phyloP scores from a whole-genome alignment of 2,888 invertebrate genomes.

The Pammene fasciana region DNA sequence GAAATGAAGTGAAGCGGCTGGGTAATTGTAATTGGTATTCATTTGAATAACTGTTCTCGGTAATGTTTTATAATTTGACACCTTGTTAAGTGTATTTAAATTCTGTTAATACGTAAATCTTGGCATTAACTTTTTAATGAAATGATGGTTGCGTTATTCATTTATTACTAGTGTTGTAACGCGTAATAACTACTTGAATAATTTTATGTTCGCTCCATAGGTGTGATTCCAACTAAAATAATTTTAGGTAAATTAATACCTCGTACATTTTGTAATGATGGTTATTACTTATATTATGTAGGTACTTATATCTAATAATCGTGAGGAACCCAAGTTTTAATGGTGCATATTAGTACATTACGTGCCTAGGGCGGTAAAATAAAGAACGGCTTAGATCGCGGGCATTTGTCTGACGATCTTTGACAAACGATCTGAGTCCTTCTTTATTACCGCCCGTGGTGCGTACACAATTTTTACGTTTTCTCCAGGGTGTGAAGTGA shows the following conservation, averaged over 20 bases:
- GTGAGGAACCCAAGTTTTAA: slow-evolving; percentile 5
- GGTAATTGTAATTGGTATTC: slow-evolving; percentile 35
- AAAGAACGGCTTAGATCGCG: too few relatives aligned
- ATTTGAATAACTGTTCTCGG: slow-evolving; percentile 28
- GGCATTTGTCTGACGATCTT: too few relatives aligned
- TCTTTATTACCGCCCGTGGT: too few relatives aligned
- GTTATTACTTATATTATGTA: not conserved
- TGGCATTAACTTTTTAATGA: slow-evolving; percentile 31
- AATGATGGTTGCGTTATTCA: slow-evolving; percentile 34
- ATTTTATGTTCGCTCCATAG: slow-evolving; percentile 22
- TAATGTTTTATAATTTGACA: slow-evolving; percentile 32
- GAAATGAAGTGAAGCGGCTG: slow-evolving; percentile 32
- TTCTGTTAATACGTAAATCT: slow-evolving; percentile 36
- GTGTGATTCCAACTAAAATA: slow-evolving; percentile 27
- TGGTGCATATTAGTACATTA: too few relatives aligned
- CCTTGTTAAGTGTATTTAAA: slow-evolving; percentile 36
- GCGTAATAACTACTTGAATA: slow-evolving; percentile 9
- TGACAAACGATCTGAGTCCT: too few relatives aligned
- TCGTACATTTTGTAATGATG: not conserved
- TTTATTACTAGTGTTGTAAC: slow-evolving; percentile 35
- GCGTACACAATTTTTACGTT: too few relatives aligned
- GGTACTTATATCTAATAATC: not conserved
- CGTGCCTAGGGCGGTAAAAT: too few relatives aligned
- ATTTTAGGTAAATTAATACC: slow-evolving; percentile 28
- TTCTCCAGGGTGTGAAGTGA: too few relatives aligned